Evolutionary conservation across 2,113 vertebrate species (phyloP).

Genomic region (Malaclemys terrapin): DNA sequence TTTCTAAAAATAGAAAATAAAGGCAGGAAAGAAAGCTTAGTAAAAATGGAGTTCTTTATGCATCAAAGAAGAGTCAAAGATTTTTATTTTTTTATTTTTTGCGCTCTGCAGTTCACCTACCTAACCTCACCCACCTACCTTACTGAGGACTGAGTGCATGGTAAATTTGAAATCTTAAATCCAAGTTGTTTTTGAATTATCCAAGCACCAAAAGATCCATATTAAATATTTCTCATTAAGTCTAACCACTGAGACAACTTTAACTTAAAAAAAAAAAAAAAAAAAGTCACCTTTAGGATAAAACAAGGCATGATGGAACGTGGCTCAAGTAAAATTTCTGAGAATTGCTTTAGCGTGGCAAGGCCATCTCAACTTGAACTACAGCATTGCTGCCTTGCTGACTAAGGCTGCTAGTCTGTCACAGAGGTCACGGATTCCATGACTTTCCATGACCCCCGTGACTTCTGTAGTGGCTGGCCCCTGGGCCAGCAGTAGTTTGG

Average conservation of each 20-base stretch:
- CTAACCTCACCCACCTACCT: background rate
- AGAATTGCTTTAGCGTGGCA: background rate
- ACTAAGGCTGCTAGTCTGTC: background rate
- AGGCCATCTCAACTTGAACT: background rate
- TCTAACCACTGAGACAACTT: background rate
- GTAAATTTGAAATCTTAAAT: background rate
- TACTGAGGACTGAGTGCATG: background rate
- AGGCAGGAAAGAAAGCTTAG: background rate
- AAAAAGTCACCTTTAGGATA: background rate
- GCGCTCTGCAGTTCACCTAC: background rate
- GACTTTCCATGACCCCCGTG: too few relatives aligned
- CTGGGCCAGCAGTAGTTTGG: too few relatives aligned
- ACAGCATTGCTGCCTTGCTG: background rate
- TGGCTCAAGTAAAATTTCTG: background rate
- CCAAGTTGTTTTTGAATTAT: conserved; percentile 36
- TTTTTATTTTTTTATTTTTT: background rate
- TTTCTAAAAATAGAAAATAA: background rate
- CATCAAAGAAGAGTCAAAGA: background rate
- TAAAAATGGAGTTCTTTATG: background rate
- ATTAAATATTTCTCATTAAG: conserved; percentile 2
- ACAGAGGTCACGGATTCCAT: too few relatives aligned
- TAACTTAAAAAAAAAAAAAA: background rate
- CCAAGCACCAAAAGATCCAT: conserved; percentile 11
- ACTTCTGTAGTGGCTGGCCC: too few relatives aligned
- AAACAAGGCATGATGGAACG: background rate